These are phyloP conservation scores for Pandemis heparana DNA, from an alignment of 2,888 invertebrate genomes.

Conservation along the genomic window DNA sequence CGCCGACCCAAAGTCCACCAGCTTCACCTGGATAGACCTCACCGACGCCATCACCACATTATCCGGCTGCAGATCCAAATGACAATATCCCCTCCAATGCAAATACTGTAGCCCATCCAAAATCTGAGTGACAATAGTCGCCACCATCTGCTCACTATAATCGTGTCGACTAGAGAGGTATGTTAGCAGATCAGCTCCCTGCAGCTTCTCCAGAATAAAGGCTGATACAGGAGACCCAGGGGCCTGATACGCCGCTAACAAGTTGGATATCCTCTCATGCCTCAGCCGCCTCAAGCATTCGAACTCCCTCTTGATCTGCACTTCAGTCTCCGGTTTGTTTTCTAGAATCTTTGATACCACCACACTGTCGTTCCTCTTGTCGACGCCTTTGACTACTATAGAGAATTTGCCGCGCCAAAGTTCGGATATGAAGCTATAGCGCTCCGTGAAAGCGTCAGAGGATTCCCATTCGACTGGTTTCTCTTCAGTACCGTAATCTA, in stretches of 20 bases:
- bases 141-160: slow-evolving; percentile 97
- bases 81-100: slow-evolving; percentile 96
- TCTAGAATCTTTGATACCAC: slow-evolving; percentile 95
- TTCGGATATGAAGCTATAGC: slow-evolving; percentile 95
- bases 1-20: slow-evolving; percentile 96
- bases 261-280: slow-evolving; percentile 94
- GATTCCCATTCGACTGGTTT: slow-evolving; percentile 91
- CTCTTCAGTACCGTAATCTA: slow-evolving; percentile 91
- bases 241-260: slow-evolving; percentile 90
- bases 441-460: slow-evolving; percentile 88
- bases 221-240: slow-evolving; percentile 89
- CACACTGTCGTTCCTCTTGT: slow-evolving; percentile 90
- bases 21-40: slow-evolving; percentile 93
- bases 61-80: slow-evolving; percentile 96
- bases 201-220: slow-evolving; percentile 92
- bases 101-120: slow-evolving; percentile 97
- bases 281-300: slow-evolving; percentile 92
- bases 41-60: slow-evolving; percentile 97
- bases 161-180: slow-evolving; percentile 95
- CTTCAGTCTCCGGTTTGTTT: slow-evolving; percentile 87
- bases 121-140: slow-evolving; percentile 93
- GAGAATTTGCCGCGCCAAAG: slow-evolving; percentile 94
- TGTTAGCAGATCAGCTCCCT: slow-evolving; percentile 96
- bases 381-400: slow-evolving; percentile 91
- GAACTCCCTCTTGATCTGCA: slow-evolving; percentile 91